Evolutionary conservation across 2,797 vertebrate species (phyloP).

Genomic region (Danio tinwini): DNA sequence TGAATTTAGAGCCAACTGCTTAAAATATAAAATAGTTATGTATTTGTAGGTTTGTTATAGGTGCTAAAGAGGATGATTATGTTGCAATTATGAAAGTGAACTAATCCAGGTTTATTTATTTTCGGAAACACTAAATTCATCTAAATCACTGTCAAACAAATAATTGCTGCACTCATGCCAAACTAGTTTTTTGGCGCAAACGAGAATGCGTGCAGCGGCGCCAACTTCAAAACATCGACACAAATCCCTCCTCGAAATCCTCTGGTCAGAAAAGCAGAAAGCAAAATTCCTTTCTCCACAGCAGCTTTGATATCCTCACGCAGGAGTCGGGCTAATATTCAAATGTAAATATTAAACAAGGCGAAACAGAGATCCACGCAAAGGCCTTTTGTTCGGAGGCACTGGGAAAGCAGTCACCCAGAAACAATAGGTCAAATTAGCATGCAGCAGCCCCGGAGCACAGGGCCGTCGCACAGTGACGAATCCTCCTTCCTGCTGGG

Average conservation of each 20-base stretch:
- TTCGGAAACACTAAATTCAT: neutral
- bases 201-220: neutral
- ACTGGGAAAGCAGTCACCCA: conserved; percentile 86
- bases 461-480: conserved; percentile 71
- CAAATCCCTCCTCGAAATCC: conserved; percentile 28
- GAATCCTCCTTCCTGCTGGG: conserved; percentile 80
- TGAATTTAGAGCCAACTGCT: neutral
- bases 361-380: conserved; percentile 73
- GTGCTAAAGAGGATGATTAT: too few relatives aligned
- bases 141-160: neutral
- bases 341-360: conserved; percentile 79
- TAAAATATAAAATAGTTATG: neutral
- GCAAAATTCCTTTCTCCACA: conserved; percentile 48
- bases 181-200: neutral
- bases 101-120: too few relatives aligned
- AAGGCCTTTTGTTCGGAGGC: conserved; percentile 83
- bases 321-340: conserved; percentile 71
- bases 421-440: conserved; percentile 88
- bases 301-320: conserved; percentile 65
- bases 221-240: neutral
- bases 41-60: neutral
- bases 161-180: neutral
- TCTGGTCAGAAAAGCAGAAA: conserved; percentile 13
- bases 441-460: conserved; percentile 79
- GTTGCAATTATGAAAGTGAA: too few relatives aligned